Evolutionary conservation across 2,113 vertebrate genomes (phyloP).

Genomic region (Sceloporus undulatus): DNA sequence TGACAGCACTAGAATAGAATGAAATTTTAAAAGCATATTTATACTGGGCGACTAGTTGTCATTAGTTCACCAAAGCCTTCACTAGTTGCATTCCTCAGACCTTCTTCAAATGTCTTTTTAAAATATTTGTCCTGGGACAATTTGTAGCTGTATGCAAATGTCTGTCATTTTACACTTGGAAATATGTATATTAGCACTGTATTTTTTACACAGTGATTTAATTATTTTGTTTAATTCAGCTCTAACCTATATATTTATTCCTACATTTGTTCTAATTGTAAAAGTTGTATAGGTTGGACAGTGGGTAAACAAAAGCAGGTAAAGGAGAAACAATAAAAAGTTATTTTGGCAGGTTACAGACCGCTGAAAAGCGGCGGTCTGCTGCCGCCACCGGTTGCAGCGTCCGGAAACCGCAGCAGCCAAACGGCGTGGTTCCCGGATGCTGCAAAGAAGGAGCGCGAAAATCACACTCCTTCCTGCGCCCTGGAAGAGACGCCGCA

Average conservation of each 20-base stretch:
- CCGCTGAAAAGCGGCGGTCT: no score
- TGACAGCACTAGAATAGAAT: neutral
- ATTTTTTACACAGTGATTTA: neutral
- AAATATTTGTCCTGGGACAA: neutral
- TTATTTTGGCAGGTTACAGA: no score
- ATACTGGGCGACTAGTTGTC: neutral
- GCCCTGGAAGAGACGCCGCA: no score
- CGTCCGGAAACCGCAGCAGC: no score
- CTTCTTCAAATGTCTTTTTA: neutral
- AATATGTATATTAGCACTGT: neutral
- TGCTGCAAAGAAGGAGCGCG: no score
- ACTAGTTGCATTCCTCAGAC: no score
- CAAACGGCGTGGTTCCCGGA: no score
- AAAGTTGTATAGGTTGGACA: neutral
- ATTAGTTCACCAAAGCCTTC: neutral
- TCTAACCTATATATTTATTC: neutral
- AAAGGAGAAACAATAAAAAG: neutral
- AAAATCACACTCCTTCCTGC: no score
- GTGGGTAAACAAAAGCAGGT: neutral
- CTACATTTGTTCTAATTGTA: neutral
- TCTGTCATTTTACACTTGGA: neutral
- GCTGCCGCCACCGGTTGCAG: no score
- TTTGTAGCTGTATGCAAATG: neutral
- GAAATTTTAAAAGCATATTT: neutral
- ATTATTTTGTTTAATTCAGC: neutral